Evolutionary conservation across 2,113 vertebrate genomes (phyloP).

Genomic region (Amblyopsis rosae): DNA sequence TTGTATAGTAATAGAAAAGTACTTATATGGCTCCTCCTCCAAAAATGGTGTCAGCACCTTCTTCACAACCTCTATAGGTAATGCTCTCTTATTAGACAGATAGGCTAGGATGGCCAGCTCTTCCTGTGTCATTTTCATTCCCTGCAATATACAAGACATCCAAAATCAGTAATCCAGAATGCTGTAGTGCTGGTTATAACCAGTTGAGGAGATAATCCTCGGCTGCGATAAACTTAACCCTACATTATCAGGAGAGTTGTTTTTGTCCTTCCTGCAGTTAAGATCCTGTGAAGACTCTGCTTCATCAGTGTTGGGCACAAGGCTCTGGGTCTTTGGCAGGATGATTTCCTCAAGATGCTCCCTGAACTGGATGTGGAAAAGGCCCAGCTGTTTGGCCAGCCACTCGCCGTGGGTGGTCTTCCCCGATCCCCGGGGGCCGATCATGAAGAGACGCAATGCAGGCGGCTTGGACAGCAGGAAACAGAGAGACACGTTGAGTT

Average conservation of each 20-base stretch:
- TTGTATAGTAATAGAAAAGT: constrained; percentile 15
- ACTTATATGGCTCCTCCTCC: constrained; percentile 90
- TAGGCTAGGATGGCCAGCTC: constrained; percentile 85
- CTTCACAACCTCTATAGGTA: constrained; percentile 82
- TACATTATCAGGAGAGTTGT: not conserved
- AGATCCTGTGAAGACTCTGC: constrained; percentile 63
- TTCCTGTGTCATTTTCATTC: constrained; percentile 79
- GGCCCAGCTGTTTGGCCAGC: constrained; percentile 82
- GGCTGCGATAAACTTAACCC: not conserved
- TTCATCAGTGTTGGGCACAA: constrained; percentile 74
- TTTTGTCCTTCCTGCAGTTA: constrained; percentile 17
- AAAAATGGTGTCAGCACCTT: constrained; percentile 83
- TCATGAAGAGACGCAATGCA: constrained; percentile 82
- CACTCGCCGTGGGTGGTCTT: constrained; percentile 83
- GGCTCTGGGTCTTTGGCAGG: constrained; percentile 81
- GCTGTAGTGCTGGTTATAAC: too few species aligned
- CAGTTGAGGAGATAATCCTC: too few species aligned
- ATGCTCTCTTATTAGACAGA: constrained; percentile 70
- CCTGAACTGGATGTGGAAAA: constrained; percentile 93
- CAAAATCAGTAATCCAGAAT: not conserved
- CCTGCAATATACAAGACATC: constrained; percentile 23
- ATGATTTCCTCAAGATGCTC: constrained; percentile 88
- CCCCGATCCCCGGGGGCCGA: constrained; percentile 86
- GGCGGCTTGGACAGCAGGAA: constrained; percentile 78
- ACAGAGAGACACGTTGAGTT: not conserved